Evolutionary conservation across 2,888 invertebrate genomes (phyloP), one percentile per base, ranked within the genome.

Genomic region (Agonopterix subpropinquella): DNA sequence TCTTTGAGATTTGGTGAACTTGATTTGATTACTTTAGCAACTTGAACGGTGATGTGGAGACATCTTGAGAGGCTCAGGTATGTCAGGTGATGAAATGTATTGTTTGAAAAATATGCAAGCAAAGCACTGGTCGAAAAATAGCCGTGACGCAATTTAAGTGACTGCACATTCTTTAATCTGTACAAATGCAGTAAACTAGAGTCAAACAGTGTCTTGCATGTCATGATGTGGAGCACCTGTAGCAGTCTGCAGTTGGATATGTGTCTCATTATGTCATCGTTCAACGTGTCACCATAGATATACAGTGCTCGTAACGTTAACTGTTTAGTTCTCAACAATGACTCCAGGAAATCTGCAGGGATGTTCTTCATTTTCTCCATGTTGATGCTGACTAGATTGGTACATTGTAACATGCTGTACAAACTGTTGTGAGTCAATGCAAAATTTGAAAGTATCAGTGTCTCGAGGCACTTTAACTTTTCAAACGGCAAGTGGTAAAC

Each of bases 321-420:
- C 61, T 83, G 81, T 64, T 89, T 89, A 5, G 77, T 81, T 57
- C 68, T 71, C 41, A 89, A 64, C 52, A 89, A 73, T 55, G 85
- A 81, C 69, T 87, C 87, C 48, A 89, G 64, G 57, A 89, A 89
- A 55, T 86, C 84, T 48, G 82, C 78, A 7, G 89, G 89, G 54
- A 89, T 89, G 64, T 89, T 89, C 58, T 89, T 89, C 89, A 89
- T 89, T 63, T 89, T 89, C 53, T 89, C 89, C 82, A 89, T 89
- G 55, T 81, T 89, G 64, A 89, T 85, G 70, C 87, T 85, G 60
- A 81, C 80, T 68, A 89, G 78, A 65, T 84, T 72, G 18, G 71
- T 73, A 66, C 89, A 89, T 52, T 81, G 80, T 49, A 89, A 67
- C 89, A 89, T 89, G 52, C 80, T 83, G 54, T 86, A 85, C 36